A percentile compares a stretch with the other conserved stretches of the same genome.
Conservation (phyloP, 2,797 vertebrate genomes). For the Limosa lapponica region DNA sequence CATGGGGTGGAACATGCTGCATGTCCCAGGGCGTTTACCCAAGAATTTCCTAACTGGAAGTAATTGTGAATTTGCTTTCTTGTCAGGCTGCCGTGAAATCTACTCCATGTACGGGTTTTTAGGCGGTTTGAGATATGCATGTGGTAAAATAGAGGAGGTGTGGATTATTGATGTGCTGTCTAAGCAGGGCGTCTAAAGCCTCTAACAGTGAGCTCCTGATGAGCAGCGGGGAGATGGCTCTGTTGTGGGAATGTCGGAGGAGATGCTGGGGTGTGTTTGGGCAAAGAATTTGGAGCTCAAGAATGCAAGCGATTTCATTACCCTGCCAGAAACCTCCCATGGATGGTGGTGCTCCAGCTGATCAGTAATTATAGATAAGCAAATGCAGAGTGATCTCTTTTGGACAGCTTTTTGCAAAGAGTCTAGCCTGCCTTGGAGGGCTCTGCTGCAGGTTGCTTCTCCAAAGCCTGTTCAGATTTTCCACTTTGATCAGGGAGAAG, state of each 20-base stretch:
- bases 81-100: conserved; percentile 32
- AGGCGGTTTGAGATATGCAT: not conserved
- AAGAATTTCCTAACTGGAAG: conserved; percentile 52
- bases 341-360: not conserved
- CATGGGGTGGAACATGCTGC: not conserved
- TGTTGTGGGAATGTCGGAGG: not conserved
- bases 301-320: conserved; percentile 24
- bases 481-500: not conserved
- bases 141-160: conserved; percentile 25
- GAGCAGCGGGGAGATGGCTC: not conserved
- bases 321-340: conserved; percentile 19
- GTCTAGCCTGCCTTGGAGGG: not conserved
- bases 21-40: not conserved
- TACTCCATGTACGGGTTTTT: not conserved
- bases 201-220: not conserved
- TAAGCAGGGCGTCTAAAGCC: not conserved
- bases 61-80: conserved; percentile 30
- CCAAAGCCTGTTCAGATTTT: not conserved
- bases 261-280: conserved; percentile 15
- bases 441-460: not conserved
- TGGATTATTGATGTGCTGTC: conserved; percentile 30
- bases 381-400: not conserved
- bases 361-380: conserved; percentile 56
- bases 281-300: conserved; percentile 26
- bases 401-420: not conserved